Conservation (phyloP, 2,113 vertebrate genomes). For the Strigops habroptila region DNA sequence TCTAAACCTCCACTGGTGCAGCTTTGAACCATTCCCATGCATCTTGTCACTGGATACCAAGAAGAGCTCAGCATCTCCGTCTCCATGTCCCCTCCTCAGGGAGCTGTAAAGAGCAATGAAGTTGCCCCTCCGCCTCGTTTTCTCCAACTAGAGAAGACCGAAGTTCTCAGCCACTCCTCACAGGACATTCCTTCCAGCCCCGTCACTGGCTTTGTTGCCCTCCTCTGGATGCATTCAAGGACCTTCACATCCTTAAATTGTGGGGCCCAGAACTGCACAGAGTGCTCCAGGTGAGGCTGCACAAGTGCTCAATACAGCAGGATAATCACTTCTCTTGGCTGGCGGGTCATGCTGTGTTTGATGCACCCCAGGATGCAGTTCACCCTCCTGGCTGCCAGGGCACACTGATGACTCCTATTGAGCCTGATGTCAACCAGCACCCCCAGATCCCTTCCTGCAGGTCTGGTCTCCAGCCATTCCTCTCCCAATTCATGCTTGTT, state of each 20-base stretch:
- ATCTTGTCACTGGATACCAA: background rate
- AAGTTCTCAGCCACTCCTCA: background rate
- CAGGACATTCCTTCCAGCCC: background rate
- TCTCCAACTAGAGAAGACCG: background rate
- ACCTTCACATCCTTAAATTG: background rate
- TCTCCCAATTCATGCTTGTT: background rate
- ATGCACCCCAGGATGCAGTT: rapidly evolving
- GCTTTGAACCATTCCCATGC: rapidly evolving
- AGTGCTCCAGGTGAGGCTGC: background rate
- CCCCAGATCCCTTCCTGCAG: background rate
- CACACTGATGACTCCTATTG: rapidly evolving
- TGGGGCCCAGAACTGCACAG: background rate
- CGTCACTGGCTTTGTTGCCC: background rate
- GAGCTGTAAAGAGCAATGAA: background rate
- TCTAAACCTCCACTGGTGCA: background rate
- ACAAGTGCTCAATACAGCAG: rapidly evolving
- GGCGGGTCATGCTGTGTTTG: rapidly evolving
- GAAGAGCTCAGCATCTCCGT: background rate
- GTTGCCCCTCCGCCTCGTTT: background rate
- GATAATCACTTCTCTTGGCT: background rate
- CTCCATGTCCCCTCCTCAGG: background rate
- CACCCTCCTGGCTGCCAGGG: background rate
- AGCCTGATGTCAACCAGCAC: background rate
- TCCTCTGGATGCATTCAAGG: background rate
- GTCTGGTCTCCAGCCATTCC: background rate